These are phyloP conservation scores for Actinia equina DNA, from an alignment of 64 coral and sea anemone species.

Conservation along the genomic window DNA sequence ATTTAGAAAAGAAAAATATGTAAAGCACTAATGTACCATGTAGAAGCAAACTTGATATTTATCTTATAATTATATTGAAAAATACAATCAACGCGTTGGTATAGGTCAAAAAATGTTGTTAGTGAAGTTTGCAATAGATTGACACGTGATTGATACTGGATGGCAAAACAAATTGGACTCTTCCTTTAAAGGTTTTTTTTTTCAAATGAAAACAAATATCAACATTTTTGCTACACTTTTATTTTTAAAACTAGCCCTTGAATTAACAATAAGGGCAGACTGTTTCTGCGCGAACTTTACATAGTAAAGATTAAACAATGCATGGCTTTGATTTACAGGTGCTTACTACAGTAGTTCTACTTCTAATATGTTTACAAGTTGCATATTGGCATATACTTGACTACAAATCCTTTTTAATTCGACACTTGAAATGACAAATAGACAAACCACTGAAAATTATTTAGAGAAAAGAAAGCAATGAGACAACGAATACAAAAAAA, in stretches of 20 bases:
- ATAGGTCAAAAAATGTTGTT: too few species aligned
- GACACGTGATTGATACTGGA: too few species aligned
- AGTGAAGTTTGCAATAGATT: too few species aligned
- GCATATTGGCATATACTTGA: slow-evolving; percentile 4
- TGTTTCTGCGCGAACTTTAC: slow-evolving; percentile 1
- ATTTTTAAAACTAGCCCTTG: slow-evolving; percentile 1
- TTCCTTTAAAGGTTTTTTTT: too few species aligned
- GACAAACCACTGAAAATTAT: too few species aligned
- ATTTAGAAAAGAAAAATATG: not conserved
- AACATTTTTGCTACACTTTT: not conserved
- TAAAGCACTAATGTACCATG: not conserved
- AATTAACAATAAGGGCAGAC: slow-evolving; percentile 9
- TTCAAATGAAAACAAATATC: too few species aligned
- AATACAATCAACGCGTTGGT: not conserved
- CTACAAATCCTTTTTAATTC: not conserved
- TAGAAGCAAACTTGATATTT: too few species aligned
- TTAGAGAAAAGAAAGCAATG: too few species aligned
- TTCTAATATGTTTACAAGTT: not conserved
- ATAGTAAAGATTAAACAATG: not conserved
- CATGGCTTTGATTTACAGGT: not conserved
- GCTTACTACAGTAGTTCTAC: not conserved
- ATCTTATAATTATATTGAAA: not conserved
- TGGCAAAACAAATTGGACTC: not conserved
- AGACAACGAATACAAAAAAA: too few species aligned
- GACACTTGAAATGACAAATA: not conserved